Evolutionary conservation across 64 coral and sea anemone species (phyloP).

Genomic region (Platygyra sinensis): DNA sequence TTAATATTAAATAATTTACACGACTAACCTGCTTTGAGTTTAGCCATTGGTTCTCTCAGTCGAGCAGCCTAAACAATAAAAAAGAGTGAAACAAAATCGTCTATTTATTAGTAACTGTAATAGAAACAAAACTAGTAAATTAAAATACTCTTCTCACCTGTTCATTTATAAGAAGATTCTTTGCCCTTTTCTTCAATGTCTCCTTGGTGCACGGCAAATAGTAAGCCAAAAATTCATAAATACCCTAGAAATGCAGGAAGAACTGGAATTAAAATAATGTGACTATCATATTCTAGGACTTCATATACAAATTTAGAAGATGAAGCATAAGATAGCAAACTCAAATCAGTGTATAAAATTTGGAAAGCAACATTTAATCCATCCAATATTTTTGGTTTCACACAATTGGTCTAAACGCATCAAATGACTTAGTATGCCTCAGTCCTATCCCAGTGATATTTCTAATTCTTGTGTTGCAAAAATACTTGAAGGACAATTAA

Average conservation of each 20-base stretch:
- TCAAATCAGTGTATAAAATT: background rate
- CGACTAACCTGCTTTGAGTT: conserved; percentile 87
- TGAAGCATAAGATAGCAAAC: background rate
- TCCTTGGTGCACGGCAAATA: conserved; percentile 97
- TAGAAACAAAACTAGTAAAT: background rate
- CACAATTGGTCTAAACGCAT: too few relatives aligned
- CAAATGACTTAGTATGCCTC: too few relatives aligned
- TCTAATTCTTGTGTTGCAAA: too few relatives aligned
- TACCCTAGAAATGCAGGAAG: conserved; percentile 59
- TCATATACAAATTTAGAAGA: background rate
- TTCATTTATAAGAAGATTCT: conserved; percentile 90
- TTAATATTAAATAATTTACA: background rate
- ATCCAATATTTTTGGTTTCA: too few relatives aligned
- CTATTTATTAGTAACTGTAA: background rate
- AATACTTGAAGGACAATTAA: too few relatives aligned
- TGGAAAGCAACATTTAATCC: too few relatives aligned
- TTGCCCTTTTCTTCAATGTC: conserved; percentile 93
- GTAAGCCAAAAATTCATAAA: conserved; percentile 90
- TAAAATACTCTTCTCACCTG: conserved; percentile 47
- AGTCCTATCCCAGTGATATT: too few relatives aligned
- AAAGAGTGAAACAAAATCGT: background rate
- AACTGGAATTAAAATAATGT: background rate
- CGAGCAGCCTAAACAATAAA: conserved; percentile 76
- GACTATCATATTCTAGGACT: too few relatives aligned
- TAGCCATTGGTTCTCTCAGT: conserved; percentile 93